Conservation (phyloP, 2,888 invertebrate species). For the Parnassius mnemosyne region DNA sequence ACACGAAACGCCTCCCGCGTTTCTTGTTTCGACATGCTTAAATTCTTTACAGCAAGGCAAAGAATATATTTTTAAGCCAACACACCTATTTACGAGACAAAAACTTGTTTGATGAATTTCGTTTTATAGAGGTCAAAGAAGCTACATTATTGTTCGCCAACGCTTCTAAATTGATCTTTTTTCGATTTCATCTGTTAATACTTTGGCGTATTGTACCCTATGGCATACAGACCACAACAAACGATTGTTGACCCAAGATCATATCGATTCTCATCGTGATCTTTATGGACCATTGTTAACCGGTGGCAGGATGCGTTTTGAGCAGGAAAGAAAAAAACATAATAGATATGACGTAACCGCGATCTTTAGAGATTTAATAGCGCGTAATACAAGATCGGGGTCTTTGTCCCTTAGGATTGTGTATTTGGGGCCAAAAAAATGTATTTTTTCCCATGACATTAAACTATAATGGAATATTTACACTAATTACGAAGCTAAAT, state of each 20-base stretch:
- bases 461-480: no score
- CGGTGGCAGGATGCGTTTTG: slow-evolving; percentile 53
- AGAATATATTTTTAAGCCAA: no score
- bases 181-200: slow-evolving; percentile 57
- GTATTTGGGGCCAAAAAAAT: slow-evolving; percentile 6
- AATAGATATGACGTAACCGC: slow-evolving; percentile 43
- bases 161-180: slow-evolving; percentile 47
- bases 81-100: no score
- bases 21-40: no score
- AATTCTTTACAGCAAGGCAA: no score
- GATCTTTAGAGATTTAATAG: slow-evolving; percentile 41
- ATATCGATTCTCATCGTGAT: slow-evolving; percentile 59
- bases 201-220: slow-evolving; percentile 49
- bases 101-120: not conserved
- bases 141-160: slow-evolving; percentile 29
- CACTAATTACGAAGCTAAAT: no score
- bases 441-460: not conserved
- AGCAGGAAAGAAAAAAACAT: slow-evolving; percentile 37
- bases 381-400: slow-evolving; percentile 14
- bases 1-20: no score
- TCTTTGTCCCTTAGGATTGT: slow-evolving; percentile 20
- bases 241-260: slow-evolving; percentile 65
- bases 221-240: slow-evolving; percentile 51
- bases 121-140: not conserved
- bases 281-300: slow-evolving; percentile 60